Conservation (phyloP, 2,888 invertebrate species). For the Teinopalpus imperialis region DNA sequence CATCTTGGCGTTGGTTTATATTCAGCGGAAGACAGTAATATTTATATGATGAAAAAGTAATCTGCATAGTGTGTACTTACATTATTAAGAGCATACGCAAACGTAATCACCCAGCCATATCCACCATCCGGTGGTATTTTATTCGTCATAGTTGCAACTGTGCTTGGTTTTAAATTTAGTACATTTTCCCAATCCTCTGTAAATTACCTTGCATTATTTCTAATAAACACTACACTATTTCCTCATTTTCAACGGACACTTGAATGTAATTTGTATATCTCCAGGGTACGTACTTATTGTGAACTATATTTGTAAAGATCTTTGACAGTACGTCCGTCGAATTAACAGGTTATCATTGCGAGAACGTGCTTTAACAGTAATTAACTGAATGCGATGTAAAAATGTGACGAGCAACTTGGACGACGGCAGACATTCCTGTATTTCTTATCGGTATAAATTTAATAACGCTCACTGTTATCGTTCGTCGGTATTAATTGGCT, state of each 20-base stretch:
- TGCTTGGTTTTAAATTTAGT: conserved; percentile 7
- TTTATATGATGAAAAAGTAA: no score
- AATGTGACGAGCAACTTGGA: conserved; percentile 33
- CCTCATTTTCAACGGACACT: conserved; percentile 4
- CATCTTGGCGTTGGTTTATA: no score
- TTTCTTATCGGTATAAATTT: conserved; percentile 61
- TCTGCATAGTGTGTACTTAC: conserved; percentile 79
- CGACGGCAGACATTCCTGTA: conserved; percentile 37
- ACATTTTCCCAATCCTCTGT: neutral
- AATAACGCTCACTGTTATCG: conserved; percentile 56
- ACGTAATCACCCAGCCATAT: conserved; percentile 84
- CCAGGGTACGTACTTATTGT: neutral
- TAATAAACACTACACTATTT: neutral
- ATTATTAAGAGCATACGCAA: conserved; percentile 82
- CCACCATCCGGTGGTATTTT: conserved; percentile 84
- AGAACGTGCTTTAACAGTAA: conserved; percentile 16
- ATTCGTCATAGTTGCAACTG: conserved; percentile 39
- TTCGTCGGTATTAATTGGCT: conserved; percentile 35
- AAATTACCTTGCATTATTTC: conserved; percentile 1
- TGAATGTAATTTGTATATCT: neutral
- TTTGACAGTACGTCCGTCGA: conserved; percentile 11
- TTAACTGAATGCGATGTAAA: conserved; percentile 29
- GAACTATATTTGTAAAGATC: conserved; percentile 3
- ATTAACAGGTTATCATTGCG: conserved; percentile 1
- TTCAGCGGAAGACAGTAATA: no score